Evolutionary conservation across 2,888 invertebrate species (phyloP).

Genomic region (Cryptocephalus moraei): DNA sequence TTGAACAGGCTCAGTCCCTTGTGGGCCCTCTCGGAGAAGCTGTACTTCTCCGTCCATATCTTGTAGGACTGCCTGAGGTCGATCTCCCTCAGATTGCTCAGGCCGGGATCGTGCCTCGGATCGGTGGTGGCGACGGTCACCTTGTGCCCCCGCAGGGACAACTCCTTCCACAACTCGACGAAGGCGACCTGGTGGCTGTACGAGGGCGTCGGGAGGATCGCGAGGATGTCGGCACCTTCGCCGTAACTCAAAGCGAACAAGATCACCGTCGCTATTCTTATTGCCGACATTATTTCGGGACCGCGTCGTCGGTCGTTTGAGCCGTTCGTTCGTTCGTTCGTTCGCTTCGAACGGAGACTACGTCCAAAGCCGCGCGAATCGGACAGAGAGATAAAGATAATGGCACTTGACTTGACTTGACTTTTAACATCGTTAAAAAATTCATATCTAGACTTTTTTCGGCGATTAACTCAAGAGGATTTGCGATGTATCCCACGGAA

Average conservation of each 20-base stretch:
- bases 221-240: constrained; percentile 16
- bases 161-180: constrained; percentile 20
- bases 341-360: no score
- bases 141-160: constrained; percentile 20
- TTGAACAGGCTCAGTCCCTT: constrained; percentile 5
- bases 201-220: constrained; percentile 16
- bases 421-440: no score
- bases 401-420: no score
- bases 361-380: no score
- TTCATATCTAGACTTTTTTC: no score
- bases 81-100: constrained; percentile 3
- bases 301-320: no score
- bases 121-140: constrained; percentile 8
- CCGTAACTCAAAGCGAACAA: background rate
- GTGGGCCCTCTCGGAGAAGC: constrained; percentile 5
- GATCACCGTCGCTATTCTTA: background rate
- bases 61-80: background rate
- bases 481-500: no score
- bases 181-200: constrained; percentile 23
- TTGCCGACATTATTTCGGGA: no score
- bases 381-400: no score
- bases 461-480: no score
- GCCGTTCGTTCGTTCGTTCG: no score
- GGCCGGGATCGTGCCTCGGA: constrained; percentile 1
- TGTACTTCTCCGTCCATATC: constrained; percentile 4